Evolutionary conservation across 1,140 invertebrate species (phyloP).

Genomic region (Lordiphosa mommai): DNA sequence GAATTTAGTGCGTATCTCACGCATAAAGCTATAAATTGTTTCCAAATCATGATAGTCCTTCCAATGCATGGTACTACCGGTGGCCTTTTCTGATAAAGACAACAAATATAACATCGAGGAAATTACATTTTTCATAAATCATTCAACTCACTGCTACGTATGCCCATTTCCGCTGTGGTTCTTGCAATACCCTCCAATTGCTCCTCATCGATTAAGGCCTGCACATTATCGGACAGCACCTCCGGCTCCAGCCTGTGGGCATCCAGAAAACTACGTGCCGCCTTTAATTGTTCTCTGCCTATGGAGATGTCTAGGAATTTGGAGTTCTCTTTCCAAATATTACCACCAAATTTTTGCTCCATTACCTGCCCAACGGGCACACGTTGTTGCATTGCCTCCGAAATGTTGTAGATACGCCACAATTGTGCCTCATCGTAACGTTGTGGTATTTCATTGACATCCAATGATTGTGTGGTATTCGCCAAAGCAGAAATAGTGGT

Average conservation of each 20-base stretch:
- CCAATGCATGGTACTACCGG: constrained; percentile 83
- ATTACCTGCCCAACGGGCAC: constrained; percentile 56
- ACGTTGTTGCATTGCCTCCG: constrained; percentile 44
- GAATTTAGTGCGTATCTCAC: constrained; percentile 85
- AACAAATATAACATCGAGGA: no score
- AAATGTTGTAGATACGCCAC: constrained; percentile 81
- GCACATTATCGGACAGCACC: constrained; percentile 50
- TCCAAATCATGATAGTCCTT: constrained; percentile 85
- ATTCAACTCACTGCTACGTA: constrained; percentile 49
- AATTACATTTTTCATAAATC: no score
- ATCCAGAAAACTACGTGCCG: constrained; percentile 53
- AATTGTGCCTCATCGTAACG: constrained; percentile 82
- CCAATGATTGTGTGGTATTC: constrained; percentile 8
- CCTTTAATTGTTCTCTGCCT: constrained; percentile 56
- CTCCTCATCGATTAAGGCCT: constrained; percentile 79
- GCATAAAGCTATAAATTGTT: constrained; percentile 85
- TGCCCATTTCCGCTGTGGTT: constrained; percentile 13
- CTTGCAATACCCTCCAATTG: constrained; percentile 33
- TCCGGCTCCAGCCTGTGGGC: constrained; percentile 46
- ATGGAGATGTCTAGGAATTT: constrained; percentile 76
- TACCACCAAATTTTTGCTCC: constrained; percentile 71
- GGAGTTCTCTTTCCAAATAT: constrained; percentile 75
- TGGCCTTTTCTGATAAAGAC: constrained; percentile 66
- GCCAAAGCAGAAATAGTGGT: constrained; percentile 7
- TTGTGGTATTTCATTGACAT: constrained; percentile 69